Base-by-base conservation (phyloP, 1,140 invertebrate species). In the Latrodectus geometricus region DNA sequence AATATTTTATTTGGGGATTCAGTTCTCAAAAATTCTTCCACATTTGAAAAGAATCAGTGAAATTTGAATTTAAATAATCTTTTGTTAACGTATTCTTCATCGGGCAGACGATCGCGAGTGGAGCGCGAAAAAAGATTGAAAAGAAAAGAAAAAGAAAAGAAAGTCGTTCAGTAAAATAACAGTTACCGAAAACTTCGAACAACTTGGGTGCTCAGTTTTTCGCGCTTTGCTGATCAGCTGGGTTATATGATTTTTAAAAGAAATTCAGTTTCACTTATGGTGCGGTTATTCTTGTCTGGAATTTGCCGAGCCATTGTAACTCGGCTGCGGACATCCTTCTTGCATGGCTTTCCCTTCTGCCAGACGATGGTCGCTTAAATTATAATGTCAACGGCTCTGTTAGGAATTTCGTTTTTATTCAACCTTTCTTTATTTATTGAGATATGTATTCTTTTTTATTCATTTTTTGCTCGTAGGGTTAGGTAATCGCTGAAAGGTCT, bases 221-320 rank as follows among this genome's bases (percentile, higher is more conserved):
- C 79, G 68, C 79, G 79, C 79, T 81, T 81, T 81, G 79, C 20
- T 81, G 69, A 72, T 81, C 79, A 81, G 79, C 69, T 81, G 79
- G 79, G 79, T 81, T 81, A 75, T 35, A 35, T 72, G 66, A 35
- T 81, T 72, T 54, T 35, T 70, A 20, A 80, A 69, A 69, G 66
- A 80, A 69, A 69, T 80, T 80, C 77, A 23, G 77, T 80, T 80
- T 80, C 77, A 80, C 77, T 80, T 80, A 23, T 14, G 61, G 35
- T 77, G 72, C 49, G 72, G 72, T 52, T 74, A 52, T 56, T 77
- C 23, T 80, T 52, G 77, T 80, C 77, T 69, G 56, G 49, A 68
- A 69, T 69, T 61, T 23, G 20, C 12, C 77, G 77, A n/a, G 20
- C 77, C 66, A 68, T 80, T 69, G 77, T 77, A 56, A 54, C 20